phyloP scores from a whole-genome alignment of 2,113 vertebrate genomes.

The Ariopsis seemanni region DNA sequence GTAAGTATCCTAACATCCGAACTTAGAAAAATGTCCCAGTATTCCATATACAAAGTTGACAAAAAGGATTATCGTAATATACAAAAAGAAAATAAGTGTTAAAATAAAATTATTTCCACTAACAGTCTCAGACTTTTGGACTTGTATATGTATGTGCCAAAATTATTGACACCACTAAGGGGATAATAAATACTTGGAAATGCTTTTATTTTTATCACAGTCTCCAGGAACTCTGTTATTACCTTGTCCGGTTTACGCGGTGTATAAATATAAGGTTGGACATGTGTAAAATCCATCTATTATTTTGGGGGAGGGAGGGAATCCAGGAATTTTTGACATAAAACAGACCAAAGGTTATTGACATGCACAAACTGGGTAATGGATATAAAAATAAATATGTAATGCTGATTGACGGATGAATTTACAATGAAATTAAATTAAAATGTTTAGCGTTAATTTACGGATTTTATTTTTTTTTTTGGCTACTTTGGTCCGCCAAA shows the following conservation, averaged over 20 bases:
- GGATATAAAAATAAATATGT: neutral
- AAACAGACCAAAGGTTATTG: neutral
- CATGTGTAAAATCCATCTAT: neutral
- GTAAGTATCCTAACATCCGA: conserved; percentile 75
- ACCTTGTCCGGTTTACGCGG: neutral
- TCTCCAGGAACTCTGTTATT: neutral
- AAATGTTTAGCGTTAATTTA: neutral
- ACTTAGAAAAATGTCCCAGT: neutral
- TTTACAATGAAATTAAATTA: neutral
- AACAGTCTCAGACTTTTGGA: neutral
- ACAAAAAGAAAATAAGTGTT: neutral
- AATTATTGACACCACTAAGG: neutral
- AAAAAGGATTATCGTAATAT: neutral
- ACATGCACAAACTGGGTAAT: neutral
- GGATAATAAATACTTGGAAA: neutral
- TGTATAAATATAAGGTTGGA: neutral
- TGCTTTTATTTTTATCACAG: neutral
- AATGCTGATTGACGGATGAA: neutral
- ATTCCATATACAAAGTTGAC: neutral
- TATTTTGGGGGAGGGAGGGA: too few species aligned
- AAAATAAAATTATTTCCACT: neutral
- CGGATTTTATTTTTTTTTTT: neutral
- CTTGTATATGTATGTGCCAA: neutral
- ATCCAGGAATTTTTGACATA: neutral
- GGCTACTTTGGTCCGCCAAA: neutral